Conservation (phyloP, 2,888 invertebrate species). For the Limenitis camilla region DNA sequence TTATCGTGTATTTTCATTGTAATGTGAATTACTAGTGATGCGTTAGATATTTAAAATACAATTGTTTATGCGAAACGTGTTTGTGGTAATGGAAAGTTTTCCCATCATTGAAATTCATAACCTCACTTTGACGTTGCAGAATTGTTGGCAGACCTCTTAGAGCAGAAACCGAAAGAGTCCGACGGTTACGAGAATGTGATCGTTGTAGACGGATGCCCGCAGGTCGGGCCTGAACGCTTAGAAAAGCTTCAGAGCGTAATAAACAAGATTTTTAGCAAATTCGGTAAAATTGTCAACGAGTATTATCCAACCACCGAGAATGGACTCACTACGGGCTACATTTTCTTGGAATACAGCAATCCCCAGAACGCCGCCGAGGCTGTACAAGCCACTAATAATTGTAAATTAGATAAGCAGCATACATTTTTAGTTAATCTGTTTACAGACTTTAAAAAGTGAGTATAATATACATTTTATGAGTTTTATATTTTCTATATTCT, state of each 20-base stretch:
- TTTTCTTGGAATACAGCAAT: constrained; percentile 93
- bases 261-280: constrained; percentile 91
- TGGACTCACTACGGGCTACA: constrained; percentile 92
- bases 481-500: no score
- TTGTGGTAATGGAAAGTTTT: not conserved
- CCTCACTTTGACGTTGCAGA: constrained; percentile 82
- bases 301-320: constrained; percentile 89
- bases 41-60: not conserved
- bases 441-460: constrained; percentile 94
- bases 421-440: constrained; percentile 95
- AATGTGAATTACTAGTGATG: not conserved
- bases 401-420: constrained; percentile 96
- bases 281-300: constrained; percentile 88
- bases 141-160: constrained; percentile 91
- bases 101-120: constrained; percentile 38
- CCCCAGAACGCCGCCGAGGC: constrained; percentile 90
- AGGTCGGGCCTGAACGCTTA: constrained; percentile 92
- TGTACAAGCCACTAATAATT: constrained; percentile 89
- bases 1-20: constrained; percentile 1
- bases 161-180: constrained; percentile 92
- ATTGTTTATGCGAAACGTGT: not conserved
- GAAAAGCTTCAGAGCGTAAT: constrained; percentile 95
- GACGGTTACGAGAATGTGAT: constrained; percentile 97
- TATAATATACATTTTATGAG: constrained; percentile 24
- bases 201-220: constrained; percentile 96